Evolutionary conservation across 2,888 invertebrate genomes (phyloP).

Genomic region (Bruchidius siliquastri): DNA sequence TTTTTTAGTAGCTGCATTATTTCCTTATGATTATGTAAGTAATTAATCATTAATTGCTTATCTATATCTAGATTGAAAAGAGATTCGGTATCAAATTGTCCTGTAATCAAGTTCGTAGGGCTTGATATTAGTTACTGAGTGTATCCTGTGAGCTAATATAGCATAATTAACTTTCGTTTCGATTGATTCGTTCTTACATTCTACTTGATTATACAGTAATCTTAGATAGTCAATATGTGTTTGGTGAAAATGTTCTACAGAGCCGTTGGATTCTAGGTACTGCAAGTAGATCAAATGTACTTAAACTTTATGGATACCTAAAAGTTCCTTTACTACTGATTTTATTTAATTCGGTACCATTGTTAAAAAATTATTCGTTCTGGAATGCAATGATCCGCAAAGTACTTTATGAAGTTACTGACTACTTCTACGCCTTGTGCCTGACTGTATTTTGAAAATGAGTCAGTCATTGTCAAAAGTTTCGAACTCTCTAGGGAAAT

Average conservation of each 20-base stretch:
- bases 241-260: constrained; percentile 11
- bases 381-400: constrained; percentile 18
- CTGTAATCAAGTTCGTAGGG: constrained; percentile 17
- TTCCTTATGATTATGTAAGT: constrained; percentile 10
- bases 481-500: constrained; percentile 9
- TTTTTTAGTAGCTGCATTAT: constrained; percentile 15
- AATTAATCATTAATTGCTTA: constrained; percentile 10
- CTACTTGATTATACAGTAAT: constrained; percentile 17
- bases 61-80: constrained; percentile 15
- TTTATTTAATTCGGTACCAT: constrained; percentile 23
- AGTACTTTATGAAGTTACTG: constrained; percentile 17
- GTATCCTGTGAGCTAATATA: constrained; percentile 12
- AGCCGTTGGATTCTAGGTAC: too few relatives aligned
- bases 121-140: constrained; percentile 15
- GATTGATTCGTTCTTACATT: constrained; percentile 6
- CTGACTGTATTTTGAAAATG: constrained; percentile 23
- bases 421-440: constrained; percentile 17
- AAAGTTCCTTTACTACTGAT: constrained; percentile 15
- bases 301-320: constrained; percentile 20
- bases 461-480: constrained; percentile 23
- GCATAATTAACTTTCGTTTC: constrained; percentile 11
- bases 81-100: constrained; percentile 13
- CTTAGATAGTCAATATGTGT: constrained; percentile 17
- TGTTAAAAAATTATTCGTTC: constrained; percentile 21
- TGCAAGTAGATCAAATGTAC: constrained; percentile 18